A percentile compares a stretch with the other conserved stretches of the same genome.
Evolutionary conservation across 35 echinoderm and acorn worm genomes (phyloP).

Genomic region (Ophioderma brevispina): DNA sequence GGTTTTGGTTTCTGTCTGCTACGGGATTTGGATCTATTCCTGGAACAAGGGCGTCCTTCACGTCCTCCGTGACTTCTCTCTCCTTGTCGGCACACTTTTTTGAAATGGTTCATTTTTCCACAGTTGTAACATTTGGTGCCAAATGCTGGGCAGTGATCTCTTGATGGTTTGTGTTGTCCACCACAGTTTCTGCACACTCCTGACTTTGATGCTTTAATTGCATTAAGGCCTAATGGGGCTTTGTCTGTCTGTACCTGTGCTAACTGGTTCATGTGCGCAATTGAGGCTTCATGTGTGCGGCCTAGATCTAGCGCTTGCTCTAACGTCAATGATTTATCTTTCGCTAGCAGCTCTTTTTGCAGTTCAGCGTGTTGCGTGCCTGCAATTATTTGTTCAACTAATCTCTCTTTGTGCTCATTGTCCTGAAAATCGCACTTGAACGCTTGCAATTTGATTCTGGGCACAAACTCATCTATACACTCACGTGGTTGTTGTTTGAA

Average conservation of each 20-base stretch:
- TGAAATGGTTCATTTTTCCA: slow-evolving; percentile 9
- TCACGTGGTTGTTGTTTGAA: neutral
- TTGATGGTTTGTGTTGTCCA: neutral
- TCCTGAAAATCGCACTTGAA: slow-evolving; percentile 20
- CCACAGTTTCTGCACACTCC: neutral
- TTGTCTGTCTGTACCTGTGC: too few relatives aligned
- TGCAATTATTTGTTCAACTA: slow-evolving; percentile 36
- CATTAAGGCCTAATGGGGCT: neutral
- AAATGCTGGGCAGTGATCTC: slow-evolving; percentile 15
- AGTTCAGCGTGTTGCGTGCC: slow-evolving; percentile 32
- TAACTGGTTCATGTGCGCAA: slow-evolving; percentile 28
- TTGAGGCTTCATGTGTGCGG: slow-evolving; percentile 36
- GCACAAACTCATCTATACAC: slow-evolving; percentile 7
- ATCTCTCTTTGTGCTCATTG: neutral
- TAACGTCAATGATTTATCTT: slow-evolving; percentile 37
- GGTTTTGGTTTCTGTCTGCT: too few relatives aligned
- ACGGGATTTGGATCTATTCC: too few relatives aligned
- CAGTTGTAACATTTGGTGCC: neutral
- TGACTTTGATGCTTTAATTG: neutral
- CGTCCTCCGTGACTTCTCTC: neutral
- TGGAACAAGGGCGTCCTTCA: too few relatives aligned
- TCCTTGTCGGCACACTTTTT: slow-evolving; percentile 15
- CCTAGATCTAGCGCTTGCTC: slow-evolving; percentile 47
- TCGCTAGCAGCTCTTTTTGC: slow-evolving; percentile 46
- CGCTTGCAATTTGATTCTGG: neutral